Evolutionary conservation across 2,888 invertebrate species (phyloP), one percentile per base, ranked within the genome.

Genomic region (Conomelus anceps): DNA sequence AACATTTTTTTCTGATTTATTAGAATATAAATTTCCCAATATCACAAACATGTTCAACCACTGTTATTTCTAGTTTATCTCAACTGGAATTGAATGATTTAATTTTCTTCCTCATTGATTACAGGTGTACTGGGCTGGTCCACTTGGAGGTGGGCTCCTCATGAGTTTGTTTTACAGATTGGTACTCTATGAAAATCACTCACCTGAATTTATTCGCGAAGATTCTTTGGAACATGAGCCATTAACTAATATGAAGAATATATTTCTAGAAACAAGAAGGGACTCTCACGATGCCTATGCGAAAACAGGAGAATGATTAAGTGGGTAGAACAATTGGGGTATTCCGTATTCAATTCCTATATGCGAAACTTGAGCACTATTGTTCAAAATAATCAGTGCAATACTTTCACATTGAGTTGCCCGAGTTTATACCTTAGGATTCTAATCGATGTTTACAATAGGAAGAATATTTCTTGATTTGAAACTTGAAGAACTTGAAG

Each of bases 91-190:
- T 7, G 6, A 26, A 26, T 7, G 11, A 26, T 7, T 26, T 26
- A 26, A 26, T 34, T 34, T 1, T 63, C n/a, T 63, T 20, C 7
- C n/a, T 63, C n/a, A n/a, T 63, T 63, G 7, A 13, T 63, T 9
- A 6, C 91, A 95, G 95, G 93, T 96, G 0, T 96, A 95, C 92
- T 96, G 96, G 96, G 93, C 95, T 11, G 96, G 95, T 22, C 96
- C 96, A 0, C 88, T 95, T 22, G 90, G 92, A 9, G 94, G 94
- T 0, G 93, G 93, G 13, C 91, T 93, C 13, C 26, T 94, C 0
- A 93, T 94, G 3, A 92, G 94, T 23, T 85, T 93, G 0, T 92
- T 94, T 24, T 95, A 95, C 91, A 94, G 89, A n/a, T 20, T 89
- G 3, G 90, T 91, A 86, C 90, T 91, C 22, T 26, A 24, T 22